phyloP scores from a whole-genome alignment of 2,113 vertebrate species.

The Spea bombifrons region DNA sequence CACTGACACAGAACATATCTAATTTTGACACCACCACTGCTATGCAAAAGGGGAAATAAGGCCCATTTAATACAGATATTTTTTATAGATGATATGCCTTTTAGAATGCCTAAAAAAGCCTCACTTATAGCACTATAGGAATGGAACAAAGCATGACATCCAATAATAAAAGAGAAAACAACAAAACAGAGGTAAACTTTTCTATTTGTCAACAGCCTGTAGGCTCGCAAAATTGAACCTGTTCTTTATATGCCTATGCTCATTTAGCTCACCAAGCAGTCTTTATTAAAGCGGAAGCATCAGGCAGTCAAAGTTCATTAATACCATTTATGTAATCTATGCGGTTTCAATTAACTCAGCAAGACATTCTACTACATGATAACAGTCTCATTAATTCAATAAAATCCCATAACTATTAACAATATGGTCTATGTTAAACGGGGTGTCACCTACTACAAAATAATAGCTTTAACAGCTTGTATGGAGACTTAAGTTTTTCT shows the following conservation, averaged over 20 bases:
- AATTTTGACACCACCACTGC: too few species aligned
- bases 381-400: slow-evolving; percentile 85
- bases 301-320: slow-evolving; percentile 84
- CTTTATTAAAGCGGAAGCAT: slow-evolving; percentile 80
- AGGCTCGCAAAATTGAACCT: slow-evolving; percentile 79
- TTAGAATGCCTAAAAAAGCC: not conserved
- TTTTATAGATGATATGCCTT: not conserved
- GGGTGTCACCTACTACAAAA: slow-evolving; percentile 82
- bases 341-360: slow-evolving; percentile 84
- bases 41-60: too few species aligned
- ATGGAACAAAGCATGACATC: slow-evolving; percentile 41
- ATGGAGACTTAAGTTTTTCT: slow-evolving; percentile 64
- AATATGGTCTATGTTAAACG: slow-evolving; percentile 84
- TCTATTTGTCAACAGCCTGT: slow-evolving; percentile 73
- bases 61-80: not conserved
- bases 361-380: slow-evolving; percentile 81
- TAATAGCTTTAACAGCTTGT: slow-evolving; percentile 84
- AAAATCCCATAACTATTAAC: slow-evolving; percentile 85
- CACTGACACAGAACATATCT: too few species aligned
- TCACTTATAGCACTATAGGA: not conserved
- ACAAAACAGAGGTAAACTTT: slow-evolving; percentile 70
- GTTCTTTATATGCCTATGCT: slow-evolving; percentile 80
- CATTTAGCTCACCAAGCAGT: slow-evolving; percentile 83
- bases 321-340: slow-evolving; percentile 86
- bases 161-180: slow-evolving; percentile 22